Evolutionary conservation across 35 echinoderm and acorn worm genomes (phyloP).

Genomic region (Strongylocentrotus purpuratus): DNA sequence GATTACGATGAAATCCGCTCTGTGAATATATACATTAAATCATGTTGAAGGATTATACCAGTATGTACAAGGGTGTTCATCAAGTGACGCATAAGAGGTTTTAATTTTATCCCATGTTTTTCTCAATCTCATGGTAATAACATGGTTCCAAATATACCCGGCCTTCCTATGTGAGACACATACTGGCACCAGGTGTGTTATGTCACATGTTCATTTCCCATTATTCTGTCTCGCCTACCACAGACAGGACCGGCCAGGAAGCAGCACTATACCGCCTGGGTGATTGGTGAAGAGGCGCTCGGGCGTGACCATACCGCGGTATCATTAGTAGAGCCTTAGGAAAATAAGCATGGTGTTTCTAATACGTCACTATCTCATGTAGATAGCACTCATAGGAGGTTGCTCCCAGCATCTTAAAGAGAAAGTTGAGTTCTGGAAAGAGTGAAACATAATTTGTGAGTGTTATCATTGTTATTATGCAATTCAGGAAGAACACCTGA

Average conservation of each 20-base stretch:
- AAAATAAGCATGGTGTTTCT: neutral
- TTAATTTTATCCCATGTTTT: neutral
- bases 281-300: neutral
- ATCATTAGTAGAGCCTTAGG: neutral
- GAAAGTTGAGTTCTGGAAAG: too few species aligned
- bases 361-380: neutral
- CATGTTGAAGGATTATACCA: too few species aligned
- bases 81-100: neutral
- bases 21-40: too few species aligned
- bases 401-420: neutral
- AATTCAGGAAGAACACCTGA: too few species aligned
- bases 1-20: too few species aligned
- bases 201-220: neutral
- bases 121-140: neutral
- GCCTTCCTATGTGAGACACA: neutral
- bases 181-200: neutral
- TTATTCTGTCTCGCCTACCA: neutral
- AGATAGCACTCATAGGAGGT: neutral
- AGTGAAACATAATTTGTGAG: too few species aligned
- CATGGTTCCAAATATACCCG: neutral
- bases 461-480: too few species aligned
- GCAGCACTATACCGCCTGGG: neutral
- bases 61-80: neutral
- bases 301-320: neutral
- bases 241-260: neutral